Evolutionary conservation across 1,140 invertebrate species (phyloP).

Genomic region (Antheraea pernyi): DNA sequence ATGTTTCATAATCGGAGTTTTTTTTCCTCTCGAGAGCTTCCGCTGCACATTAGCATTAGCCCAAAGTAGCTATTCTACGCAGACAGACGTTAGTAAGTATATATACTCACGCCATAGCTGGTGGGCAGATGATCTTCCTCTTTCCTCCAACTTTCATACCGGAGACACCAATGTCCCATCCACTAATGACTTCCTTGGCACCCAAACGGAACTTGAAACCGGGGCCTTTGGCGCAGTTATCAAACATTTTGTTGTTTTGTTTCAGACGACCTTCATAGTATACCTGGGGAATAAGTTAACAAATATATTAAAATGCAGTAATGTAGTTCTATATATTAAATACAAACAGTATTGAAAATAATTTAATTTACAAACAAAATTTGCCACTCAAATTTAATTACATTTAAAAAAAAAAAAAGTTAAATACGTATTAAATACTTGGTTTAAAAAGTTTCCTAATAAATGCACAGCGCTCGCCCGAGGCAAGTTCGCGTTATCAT

Average conservation of each 20-base stretch:
- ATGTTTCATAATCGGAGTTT: too few species aligned
- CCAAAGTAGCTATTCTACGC: too few species aligned
- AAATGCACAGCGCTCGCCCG: too few species aligned
- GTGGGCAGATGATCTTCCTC: conserved; percentile 90
- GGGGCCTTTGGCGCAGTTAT: conserved; percentile 84
- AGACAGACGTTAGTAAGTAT: too few species aligned
- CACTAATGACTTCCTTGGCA: conserved; percentile 92
- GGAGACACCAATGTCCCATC: conserved; percentile 92
- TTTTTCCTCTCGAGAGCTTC: too few species aligned
- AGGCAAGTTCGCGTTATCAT: too few species aligned
- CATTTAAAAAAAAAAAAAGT: too few species aligned
- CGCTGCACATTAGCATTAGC: too few species aligned
- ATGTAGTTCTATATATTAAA: background rate
- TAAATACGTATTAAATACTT: too few species aligned
- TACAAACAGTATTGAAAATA: background rate
- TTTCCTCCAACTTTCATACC: conserved; percentile 97
- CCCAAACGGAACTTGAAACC: conserved; percentile 94
- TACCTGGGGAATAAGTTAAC: conserved; percentile 65
- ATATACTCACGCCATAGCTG: conserved; percentile 88
- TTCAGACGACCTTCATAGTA: conserved; percentile 90
- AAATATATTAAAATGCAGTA: background rate
- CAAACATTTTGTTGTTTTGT: conserved; percentile 91
- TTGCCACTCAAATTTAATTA: too few species aligned
- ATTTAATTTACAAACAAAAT: background rate
- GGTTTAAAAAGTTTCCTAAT: too few species aligned